A percentile compares a stretch with the other conserved stretches of the same genome.
These are phyloP conservation scores for Tinea trinotella DNA, from an alignment of 2,888 invertebrate species.

Conservation along the genomic window DNA sequence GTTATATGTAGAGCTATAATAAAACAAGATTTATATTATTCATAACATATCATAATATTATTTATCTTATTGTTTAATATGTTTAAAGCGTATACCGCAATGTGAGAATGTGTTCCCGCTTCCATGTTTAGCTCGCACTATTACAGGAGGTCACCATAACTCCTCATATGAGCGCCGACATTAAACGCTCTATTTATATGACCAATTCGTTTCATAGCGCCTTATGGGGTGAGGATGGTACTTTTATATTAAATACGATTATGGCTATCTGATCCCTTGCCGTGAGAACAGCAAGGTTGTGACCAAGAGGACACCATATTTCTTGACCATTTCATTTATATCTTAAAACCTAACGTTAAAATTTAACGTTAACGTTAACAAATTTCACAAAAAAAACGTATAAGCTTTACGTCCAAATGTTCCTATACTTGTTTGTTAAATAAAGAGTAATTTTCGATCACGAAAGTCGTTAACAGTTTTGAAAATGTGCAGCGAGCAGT, in stretches of 20 bases:
- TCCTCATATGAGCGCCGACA: conserved; percentile 13
- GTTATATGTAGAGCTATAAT: too few relatives aligned
- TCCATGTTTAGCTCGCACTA: conserved; percentile 13
- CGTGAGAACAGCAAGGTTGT: conserved; percentile 19
- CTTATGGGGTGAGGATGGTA: conserved; percentile 19
- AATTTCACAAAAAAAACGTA: not conserved
- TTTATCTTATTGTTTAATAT: not conserved
- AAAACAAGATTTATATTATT: too few relatives aligned
- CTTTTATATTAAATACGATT: conserved; percentile 15
- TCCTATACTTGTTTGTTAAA: not conserved
- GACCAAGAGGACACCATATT: not conserved
- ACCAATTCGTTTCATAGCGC: conserved; percentile 18
- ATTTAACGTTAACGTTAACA: too few relatives aligned
- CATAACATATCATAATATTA: too few relatives aligned
- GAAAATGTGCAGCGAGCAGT: conserved; percentile 67
- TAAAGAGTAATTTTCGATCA: conserved; percentile 45
- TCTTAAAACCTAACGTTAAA: not conserved
- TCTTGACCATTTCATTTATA: not conserved
- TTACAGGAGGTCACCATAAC: conserved; percentile 17
- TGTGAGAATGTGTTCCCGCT: conserved; percentile 3
- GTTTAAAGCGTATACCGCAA: not conserved
- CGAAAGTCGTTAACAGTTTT: conserved; percentile 48
- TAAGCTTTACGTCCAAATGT: not conserved
- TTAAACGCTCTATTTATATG: conserved; percentile 20
- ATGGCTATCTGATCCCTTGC: conserved; percentile 21